These are phyloP conservation scores for Cynopterus brachyotis DNA, from an alignment of 2,113 vertebrate species.

Conservation along the genomic window DNA sequence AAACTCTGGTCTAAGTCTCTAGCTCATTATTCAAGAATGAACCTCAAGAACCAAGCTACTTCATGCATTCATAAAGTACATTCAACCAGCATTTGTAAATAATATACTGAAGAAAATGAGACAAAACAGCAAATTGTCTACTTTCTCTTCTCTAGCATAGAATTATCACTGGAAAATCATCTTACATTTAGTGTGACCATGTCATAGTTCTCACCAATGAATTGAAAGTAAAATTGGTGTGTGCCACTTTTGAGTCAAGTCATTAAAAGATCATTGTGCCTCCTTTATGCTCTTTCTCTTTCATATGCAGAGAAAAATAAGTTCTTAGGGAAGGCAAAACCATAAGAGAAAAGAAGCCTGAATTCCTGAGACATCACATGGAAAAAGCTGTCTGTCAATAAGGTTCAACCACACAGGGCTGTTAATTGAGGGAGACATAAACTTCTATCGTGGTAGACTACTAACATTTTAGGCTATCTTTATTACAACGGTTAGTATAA, in stretches of 20 bases:
- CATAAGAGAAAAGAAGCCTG: neutral
- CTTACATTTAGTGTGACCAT: neutral
- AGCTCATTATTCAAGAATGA: neutral
- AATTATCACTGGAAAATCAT: neutral
- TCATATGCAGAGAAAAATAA: neutral
- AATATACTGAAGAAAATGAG: neutral
- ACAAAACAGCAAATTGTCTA: neutral
- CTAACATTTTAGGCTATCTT: neutral
- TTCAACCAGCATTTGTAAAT: neutral
- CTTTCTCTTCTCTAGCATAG: neutral
- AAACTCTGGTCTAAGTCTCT: neutral
- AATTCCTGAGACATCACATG: neutral
- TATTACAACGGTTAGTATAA: neutral
- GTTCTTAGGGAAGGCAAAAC: neutral
- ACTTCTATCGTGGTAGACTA: neutral
- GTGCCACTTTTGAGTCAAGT: neutral
- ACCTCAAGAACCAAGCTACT: neutral
- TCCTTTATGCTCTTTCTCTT: neutral
- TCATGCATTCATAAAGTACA: neutral
- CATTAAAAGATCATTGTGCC: neutral
- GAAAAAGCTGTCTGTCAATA: neutral
- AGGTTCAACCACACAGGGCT: neutral
- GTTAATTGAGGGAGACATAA: neutral
- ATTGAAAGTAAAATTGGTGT: neutral
- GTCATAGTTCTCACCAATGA: neutral